phyloP scores from a whole-genome alignment of 2,113 vertebrate genomes.

The Neoarius graeffei region DNA sequence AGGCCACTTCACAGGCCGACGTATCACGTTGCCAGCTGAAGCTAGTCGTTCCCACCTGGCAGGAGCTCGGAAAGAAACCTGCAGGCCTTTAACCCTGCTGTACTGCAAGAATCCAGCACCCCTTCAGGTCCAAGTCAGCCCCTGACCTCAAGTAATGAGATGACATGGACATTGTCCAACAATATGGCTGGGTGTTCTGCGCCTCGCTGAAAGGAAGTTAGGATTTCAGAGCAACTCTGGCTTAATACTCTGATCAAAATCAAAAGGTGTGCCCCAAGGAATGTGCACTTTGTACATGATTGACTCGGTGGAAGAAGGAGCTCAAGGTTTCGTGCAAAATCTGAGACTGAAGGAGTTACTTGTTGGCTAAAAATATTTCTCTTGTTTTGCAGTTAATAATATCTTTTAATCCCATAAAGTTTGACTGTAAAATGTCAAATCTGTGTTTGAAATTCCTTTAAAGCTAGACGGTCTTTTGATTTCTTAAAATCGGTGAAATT shows the following conservation, averaged over 20 bases:
- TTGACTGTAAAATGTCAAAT: not conserved
- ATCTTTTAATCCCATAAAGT: not conserved
- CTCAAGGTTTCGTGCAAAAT: not conserved
- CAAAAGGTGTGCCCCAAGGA: slow-evolving; percentile 8
- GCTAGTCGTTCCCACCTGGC: slow-evolving; percentile 56
- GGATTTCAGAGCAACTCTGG: slow-evolving; percentile 10
- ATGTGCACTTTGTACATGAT: not conserved
- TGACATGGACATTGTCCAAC: slow-evolving; percentile 43
- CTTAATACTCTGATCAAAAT: not conserved
- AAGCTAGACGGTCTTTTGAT: too few species aligned
- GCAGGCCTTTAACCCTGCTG: slow-evolving; percentile 41
- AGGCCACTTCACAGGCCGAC: slow-evolving; percentile 47
- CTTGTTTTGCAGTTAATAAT: not conserved
- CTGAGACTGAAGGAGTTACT: slow-evolving; percentile 4
- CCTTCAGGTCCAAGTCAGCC: slow-evolving; percentile 33
- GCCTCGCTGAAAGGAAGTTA: slow-evolving; percentile 19
- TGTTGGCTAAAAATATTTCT: not conserved
- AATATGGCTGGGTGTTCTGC: slow-evolving; percentile 23
- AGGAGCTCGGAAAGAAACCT: slow-evolving; percentile 43
- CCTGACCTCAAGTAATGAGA: slow-evolving; percentile 51
- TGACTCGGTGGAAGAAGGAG: not conserved
- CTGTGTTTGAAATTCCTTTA: not conserved
- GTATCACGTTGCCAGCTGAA: slow-evolving; percentile 57
- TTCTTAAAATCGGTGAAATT: too few species aligned
- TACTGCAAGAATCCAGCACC: slow-evolving; percentile 15